A percentile compares a stretch with the other conserved stretches of the same genome.
phyloP scores from a whole-genome alignment of 2,113 vertebrate species.

The cattle (Bos taurus) region DNA sequence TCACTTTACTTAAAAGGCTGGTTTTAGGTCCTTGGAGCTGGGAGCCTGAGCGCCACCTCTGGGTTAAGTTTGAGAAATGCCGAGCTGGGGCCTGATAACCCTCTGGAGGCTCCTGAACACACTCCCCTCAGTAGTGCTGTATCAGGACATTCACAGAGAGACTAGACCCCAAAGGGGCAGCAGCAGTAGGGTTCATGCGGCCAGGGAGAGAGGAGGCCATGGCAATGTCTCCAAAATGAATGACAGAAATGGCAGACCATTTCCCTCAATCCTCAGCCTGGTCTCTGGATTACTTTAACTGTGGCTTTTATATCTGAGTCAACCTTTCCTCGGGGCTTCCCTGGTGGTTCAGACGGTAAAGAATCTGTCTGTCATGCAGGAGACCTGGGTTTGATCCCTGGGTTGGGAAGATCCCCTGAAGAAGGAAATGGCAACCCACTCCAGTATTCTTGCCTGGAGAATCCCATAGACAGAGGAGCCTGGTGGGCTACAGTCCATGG shows the following conservation, averaged over 20 bases:
- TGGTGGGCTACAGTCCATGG: not conserved
- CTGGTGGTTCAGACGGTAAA: not conserved
- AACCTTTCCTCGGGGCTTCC: not conserved
- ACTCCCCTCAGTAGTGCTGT: rapidly evolving
- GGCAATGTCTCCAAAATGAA: not conserved
- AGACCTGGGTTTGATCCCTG: not conserved
- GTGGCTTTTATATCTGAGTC: not conserved
- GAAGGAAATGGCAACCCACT: not conserved
- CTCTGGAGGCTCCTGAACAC: rapidly evolving
- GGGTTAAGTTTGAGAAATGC: not conserved
- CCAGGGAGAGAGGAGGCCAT: not conserved
- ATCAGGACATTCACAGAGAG: not conserved
- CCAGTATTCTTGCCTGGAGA: not conserved
- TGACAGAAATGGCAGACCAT: rapidly evolving
- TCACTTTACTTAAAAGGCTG: not conserved
- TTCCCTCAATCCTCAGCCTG: not conserved
- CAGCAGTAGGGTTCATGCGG: no score
- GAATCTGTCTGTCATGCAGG: not conserved
- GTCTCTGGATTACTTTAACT: not conserved
- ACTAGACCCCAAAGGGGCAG: rapidly evolving
- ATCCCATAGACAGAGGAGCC: not conserved
- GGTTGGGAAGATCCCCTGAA: not conserved
- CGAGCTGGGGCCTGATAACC: not conserved
- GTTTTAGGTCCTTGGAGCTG: not conserved
- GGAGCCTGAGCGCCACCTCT: not conserved